These are phyloP conservation scores for Drosophila mimica DNA, from an alignment of 2,888 invertebrate species.

Conservation along the genomic window DNA sequence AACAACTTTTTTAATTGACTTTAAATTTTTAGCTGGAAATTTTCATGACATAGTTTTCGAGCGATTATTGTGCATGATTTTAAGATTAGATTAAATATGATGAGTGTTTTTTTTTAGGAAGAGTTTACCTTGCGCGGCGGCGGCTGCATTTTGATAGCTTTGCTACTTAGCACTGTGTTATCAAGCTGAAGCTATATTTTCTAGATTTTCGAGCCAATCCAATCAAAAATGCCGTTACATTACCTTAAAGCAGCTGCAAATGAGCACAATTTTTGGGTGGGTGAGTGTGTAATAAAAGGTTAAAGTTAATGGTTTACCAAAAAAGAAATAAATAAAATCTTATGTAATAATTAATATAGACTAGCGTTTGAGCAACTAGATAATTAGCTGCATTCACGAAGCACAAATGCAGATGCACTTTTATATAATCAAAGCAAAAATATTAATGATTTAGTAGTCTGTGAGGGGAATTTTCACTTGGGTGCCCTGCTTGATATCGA, in stretches of 20 bases:
- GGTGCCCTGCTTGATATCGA: constrained; percentile 38
- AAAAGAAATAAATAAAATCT: constrained; percentile 22
- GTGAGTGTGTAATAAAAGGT: constrained; percentile 6
- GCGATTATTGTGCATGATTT: not conserved
- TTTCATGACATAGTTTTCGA: not conserved
- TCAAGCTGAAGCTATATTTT: constrained; percentile 44
- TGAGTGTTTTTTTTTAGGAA: not conserved
- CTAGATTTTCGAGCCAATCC: constrained; percentile 43
- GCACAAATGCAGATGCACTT: constrained; percentile 13
- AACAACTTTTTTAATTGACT: too few species aligned
- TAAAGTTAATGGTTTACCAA: constrained; percentile 29
- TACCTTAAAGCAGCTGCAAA: constrained; percentile 69
- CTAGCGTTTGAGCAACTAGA: not conserved
- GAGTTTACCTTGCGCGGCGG: constrained; percentile 92
- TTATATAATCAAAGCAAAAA: constrained; percentile 40
- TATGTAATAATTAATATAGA: constrained; percentile 33
- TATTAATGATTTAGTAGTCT: constrained; percentile 5
- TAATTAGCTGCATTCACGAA: not conserved
- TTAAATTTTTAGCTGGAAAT: too few species aligned
- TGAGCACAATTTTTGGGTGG: not conserved
- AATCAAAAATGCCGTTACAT: constrained; percentile 59
- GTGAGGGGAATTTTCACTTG: constrained; percentile 46
- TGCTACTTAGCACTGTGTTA: constrained; percentile 38
- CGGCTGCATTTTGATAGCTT: constrained; percentile 89
- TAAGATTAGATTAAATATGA: not conserved